Conservation (phyloP, 2,113 vertebrate species). For the Herpetotheres cachinnans region DNA sequence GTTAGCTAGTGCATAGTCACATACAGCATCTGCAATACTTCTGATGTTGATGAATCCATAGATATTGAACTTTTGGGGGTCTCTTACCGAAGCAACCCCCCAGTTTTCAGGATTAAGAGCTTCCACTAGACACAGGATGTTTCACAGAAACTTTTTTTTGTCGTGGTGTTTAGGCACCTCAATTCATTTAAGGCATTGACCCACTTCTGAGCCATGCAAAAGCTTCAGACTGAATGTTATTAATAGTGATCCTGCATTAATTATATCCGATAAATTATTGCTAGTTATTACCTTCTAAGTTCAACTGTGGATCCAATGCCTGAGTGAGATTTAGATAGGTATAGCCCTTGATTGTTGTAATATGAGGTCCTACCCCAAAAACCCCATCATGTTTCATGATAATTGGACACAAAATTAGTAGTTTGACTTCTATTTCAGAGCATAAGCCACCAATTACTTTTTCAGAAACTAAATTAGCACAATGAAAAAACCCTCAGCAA, state of each 20-base stretch:
- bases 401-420: background rate
- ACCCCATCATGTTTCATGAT: background rate
- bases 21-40: background rate
- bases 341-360: background rate
- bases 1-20: background rate
- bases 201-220: background rate
- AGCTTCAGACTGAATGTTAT: background rate
- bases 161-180: background rate
- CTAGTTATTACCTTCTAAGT: background rate
- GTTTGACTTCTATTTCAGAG: background rate
- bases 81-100: fast-evolving
- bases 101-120: background rate
- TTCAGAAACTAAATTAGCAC: background rate
- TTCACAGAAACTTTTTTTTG: background rate
- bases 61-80: background rate
- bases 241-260: background rate
- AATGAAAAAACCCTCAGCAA: background rate
- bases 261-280: background rate
- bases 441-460: background rate
- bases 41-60: background rate
- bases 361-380: background rate
- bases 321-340: background rate
- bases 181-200: background rate
- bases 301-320: background rate
- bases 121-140: background rate